A percentile compares a stretch with the other conserved stretches of the same genome.
phyloP scores from a whole-genome alignment of 2,888 invertebrate species.

The Tiliacea citrago region DNA sequence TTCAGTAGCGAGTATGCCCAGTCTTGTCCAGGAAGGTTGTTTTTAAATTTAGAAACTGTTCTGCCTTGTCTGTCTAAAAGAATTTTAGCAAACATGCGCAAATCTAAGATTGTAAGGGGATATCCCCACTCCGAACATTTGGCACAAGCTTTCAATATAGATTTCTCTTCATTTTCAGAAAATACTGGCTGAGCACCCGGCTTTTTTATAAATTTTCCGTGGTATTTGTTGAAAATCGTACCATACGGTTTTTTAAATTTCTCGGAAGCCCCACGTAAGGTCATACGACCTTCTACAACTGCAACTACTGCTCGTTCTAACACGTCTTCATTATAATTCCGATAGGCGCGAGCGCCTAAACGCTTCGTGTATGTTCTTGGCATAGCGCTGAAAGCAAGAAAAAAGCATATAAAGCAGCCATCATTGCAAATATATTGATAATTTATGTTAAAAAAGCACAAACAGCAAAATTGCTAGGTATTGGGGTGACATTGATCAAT shows the following conservation, averaged over 20 bases:
- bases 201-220: slow-evolving; percentile 12
- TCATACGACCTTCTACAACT: slow-evolving; percentile 17
- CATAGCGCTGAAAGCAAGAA: slow-evolving; percentile 6
- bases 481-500: slow-evolving; percentile 38
- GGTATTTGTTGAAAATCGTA: slow-evolving; percentile 28
- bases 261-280: slow-evolving; percentile 25
- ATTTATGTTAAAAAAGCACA: slow-evolving; percentile 13
- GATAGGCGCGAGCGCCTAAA: slow-evolving; percentile 13
- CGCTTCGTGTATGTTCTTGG: slow-evolving; percentile 5
- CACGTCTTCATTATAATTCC: slow-evolving; percentile 24
- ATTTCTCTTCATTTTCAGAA: background rate
- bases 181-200: slow-evolving; percentile 6
- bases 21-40: no score
- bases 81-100: no score
- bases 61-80: no score
- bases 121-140: no score
- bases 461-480: slow-evolving; percentile 17
- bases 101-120: no score
- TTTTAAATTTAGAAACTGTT: no score
- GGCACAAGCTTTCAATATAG: background rate
- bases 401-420: slow-evolving; percentile 13
- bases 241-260: slow-evolving; percentile 31
- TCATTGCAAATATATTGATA: slow-evolving; percentile 5
- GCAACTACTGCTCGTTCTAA: slow-evolving; percentile 21
- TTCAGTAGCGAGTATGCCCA: no score